Percentiles rank a stretch among this genome's conserved stretches.
Evolutionary conservation across 1,140 invertebrate genomes (phyloP).

Genomic region (Zaprionus taronus): DNA sequence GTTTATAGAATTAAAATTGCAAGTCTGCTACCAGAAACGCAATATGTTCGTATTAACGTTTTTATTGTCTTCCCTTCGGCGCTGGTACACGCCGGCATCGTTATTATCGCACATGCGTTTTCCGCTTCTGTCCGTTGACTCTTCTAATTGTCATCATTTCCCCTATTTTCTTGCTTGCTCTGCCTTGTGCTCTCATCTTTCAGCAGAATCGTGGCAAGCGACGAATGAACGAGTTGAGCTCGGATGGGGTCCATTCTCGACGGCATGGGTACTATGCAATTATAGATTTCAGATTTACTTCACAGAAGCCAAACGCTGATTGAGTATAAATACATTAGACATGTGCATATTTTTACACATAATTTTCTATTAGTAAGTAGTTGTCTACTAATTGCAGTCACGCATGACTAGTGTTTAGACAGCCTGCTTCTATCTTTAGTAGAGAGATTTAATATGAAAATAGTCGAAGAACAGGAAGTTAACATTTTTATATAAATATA

Average conservation of each 20-base stretch:
- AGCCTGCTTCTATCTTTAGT: not conserved
- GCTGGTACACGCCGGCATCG: not conserved
- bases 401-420: slow-evolving; percentile 22
- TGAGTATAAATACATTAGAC: slow-evolving; percentile 32
- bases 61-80: slow-evolving; percentile 14
- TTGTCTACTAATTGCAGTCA: slow-evolving; percentile 29
- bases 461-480: not conserved
- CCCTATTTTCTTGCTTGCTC: slow-evolving; percentile 22
- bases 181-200: slow-evolving; percentile 17
- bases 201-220: slow-evolving; percentile 25
- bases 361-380: slow-evolving; percentile 34
- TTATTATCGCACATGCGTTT: slow-evolving; percentile 13
- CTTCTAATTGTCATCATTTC: slow-evolving; percentile 39
- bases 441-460: not conserved
- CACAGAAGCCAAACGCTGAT: slow-evolving; percentile 20
- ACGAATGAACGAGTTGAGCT: not conserved
- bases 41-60: slow-evolving; percentile 26
- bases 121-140: slow-evolving; percentile 36
- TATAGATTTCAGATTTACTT: slow-evolving; percentile 35
- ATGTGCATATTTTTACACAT: slow-evolving; percentile 36
- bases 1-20: slow-evolving; percentile 32
- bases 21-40: slow-evolving; percentile 23
- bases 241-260: not conserved
- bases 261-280: slow-evolving; percentile 22
- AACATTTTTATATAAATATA: not conserved